phyloP scores from a whole-genome alignment of 2,888 invertebrate species.

The Orthonychiurus folsomi region DNA sequence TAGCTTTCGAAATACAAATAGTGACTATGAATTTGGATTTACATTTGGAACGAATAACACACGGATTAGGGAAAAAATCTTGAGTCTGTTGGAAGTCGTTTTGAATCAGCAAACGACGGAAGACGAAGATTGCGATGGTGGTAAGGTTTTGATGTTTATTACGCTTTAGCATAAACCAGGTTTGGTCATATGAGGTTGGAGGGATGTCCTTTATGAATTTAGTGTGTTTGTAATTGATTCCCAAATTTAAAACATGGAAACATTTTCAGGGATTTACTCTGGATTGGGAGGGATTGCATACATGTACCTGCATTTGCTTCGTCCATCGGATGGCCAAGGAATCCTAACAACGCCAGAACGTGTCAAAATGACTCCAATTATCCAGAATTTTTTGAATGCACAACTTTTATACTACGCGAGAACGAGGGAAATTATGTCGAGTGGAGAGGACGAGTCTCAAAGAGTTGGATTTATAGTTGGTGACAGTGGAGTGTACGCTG shows the following conservation, averaged over 20 bases:
- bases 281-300: conserved; percentile 63
- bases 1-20: not conserved
- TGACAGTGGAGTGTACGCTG: conserved; percentile 64
- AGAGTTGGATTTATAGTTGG: conserved; percentile 67
- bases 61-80: not conserved
- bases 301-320: conserved; percentile 63
- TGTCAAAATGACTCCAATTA: not conserved
- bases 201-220: too few species aligned
- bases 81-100: not conserved
- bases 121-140: not conserved
- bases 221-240: too few species aligned
- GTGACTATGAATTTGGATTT: not conserved
- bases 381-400: not conserved
- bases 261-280: conserved; percentile 58
- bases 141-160: not conserved
- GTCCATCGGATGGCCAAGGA: conserved; percentile 45
- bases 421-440: not conserved
- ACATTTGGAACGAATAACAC: not conserved
- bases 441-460: conserved; percentile 41
- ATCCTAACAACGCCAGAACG: not conserved
- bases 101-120: not conserved
- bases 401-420: not conserved
- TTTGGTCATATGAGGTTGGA: too few species aligned
- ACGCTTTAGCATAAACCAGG: too few species aligned
- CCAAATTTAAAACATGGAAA: too few species aligned